phyloP scores from a whole-genome alignment of 2,888 invertebrate genomes.

The Matsumyia berberina region DNA sequence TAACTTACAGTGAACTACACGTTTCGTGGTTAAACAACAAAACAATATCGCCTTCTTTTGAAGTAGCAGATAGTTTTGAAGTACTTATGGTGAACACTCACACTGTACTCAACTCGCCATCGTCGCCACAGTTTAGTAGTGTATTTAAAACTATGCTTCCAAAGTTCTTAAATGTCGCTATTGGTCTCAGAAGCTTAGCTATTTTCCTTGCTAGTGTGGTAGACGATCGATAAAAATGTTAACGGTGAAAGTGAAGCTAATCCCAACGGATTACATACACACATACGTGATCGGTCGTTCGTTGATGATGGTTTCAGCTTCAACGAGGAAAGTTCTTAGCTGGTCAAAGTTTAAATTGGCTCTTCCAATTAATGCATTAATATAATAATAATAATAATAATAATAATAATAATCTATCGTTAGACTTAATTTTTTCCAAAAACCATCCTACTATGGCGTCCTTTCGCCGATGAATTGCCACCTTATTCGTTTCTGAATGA shows the following conservation, averaged over 20 bases:
- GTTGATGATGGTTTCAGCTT: conserved; percentile 6
- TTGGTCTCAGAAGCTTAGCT: background rate
- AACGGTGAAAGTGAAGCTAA: too few species aligned
- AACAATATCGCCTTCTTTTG: conserved; percentile 1
- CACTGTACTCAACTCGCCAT: conserved; percentile 40
- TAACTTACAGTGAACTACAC: conserved; percentile 14
- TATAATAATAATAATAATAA: too few species aligned
- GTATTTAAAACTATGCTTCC: conserved; percentile 2
- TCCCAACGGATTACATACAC: background rate
- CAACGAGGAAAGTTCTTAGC: conserved; percentile 7
- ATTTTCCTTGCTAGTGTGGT: background rate
- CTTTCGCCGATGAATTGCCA: too few species aligned
- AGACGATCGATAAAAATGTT: background rate
- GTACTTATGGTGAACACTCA: conserved; percentile 9
- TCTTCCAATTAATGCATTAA: conserved; percentile 7
- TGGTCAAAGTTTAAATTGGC: conserved; percentile 13
- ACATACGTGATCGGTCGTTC: conserved; percentile 13
- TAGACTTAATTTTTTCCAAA: too few species aligned
- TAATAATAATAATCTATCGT: too few species aligned
- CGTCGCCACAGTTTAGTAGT: conserved; percentile 9
- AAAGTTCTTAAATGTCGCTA: background rate
- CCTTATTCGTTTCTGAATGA: too few species aligned
- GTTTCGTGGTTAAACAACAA: conserved; percentile 13
- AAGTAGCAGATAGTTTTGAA: conserved; percentile 1
- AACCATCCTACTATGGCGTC: too few species aligned